Percentiles rank a stretch among this genome's conserved stretches.
These are phyloP conservation scores for Henricia sp. DNA, from an alignment of 53 echinoderm and acorn worm species.

Conservation along the genomic window DNA sequence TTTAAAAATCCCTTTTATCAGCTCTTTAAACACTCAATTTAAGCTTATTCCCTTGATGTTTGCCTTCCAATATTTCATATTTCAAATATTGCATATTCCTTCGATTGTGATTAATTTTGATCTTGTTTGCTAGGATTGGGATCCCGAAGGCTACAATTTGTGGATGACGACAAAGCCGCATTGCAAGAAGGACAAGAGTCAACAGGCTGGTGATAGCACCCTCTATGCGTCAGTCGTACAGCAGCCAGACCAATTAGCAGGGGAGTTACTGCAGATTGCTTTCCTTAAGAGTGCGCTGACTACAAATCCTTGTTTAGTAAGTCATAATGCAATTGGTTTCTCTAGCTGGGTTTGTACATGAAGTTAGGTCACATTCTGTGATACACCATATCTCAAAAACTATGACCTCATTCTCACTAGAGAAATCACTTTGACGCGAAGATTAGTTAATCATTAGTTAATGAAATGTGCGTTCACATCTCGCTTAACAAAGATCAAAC, in stretches of 20 bases:
- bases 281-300: conserved; percentile 99
- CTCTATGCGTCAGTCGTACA: conserved; percentile 24
- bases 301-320: conserved; percentile 93
- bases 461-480: no score
- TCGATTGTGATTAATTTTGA: not conserved
- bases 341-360: no score
- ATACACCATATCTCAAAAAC: no score
- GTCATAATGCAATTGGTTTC: conserved; percentile 44
- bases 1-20: not conserved
- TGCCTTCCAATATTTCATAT: not conserved
- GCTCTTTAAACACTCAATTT: not conserved
- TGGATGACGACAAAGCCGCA: conserved; percentile 85
- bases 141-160: conserved; percentile 90
- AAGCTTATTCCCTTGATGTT: not conserved
- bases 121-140: conserved; percentile 80
- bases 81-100: not conserved
- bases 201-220: conserved; percentile 13
- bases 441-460: no score
- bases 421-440: no score
- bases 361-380: no score
- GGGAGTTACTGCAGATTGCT: conserved; percentile 80
- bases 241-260: conserved; percentile 36
- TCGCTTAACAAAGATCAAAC: no score
- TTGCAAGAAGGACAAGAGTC: conserved; percentile 33
- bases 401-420: no score